Evolutionary conservation across 2,797 vertebrate species (phyloP), one percentile per base, ranked within the genome.

Genomic region (Onychomys torridus): DNA sequence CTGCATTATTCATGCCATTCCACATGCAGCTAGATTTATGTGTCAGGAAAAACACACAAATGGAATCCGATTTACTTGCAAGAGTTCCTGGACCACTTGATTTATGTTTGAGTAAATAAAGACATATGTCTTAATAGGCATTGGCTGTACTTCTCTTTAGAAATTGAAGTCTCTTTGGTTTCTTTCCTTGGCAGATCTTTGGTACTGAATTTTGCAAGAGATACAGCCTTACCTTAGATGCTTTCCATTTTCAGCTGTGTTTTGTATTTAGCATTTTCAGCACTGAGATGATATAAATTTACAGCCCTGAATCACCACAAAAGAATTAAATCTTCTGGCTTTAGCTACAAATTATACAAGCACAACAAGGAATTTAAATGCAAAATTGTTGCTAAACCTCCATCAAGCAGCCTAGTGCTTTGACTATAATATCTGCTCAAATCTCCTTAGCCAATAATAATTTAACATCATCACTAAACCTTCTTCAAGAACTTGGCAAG

Each of bases 1-100:
- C 98, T 98, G 97, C 97, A 98, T 98, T 98, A 98, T 98, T 99
- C 98, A 98, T 98, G 98, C 97, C 97, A 93, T 98, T 98, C 98
- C 96, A 90, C 97, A 95, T 96, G 75, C 98, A 98, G 97, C 97
- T 98, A 98, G 98, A 99, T 99, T 99, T 99, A 99, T 99, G 98
- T 98, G 98, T 99, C 98, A 99, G 98, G 98, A 98, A 99, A 99
- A 99, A 98, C 99, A 99, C 98, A 99, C 98, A 98, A 98, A 98
- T 1, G 98, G 98, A 98, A 98, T 99, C 98, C 98, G 98, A 99
- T 99, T 98, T 98, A 98, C 98, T 98, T 97, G 97, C 98, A 94
- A 96, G 89, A 97, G 98, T 98, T 98, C 98, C 98, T 98, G 98
- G 96, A 93, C 93, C 85, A 43, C 92, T 97, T 98, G 98, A 99